A percentile compares a stretch with the other conserved stretches of the same genome.
Evolutionary conservation across 1,140 invertebrate species (phyloP).

Genomic region (Hestina assimilis): DNA sequence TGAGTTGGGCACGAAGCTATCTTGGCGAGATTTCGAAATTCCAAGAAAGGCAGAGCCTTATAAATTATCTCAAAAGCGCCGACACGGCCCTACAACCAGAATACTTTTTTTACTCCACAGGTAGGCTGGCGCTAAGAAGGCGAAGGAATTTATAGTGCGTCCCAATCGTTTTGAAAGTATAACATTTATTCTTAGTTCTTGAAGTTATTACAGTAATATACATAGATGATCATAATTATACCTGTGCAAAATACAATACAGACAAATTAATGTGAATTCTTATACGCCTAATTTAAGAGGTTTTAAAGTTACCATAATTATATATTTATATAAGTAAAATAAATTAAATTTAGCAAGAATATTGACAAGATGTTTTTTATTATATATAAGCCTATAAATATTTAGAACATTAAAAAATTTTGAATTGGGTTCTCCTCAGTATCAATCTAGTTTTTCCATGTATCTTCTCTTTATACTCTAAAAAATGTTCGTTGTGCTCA

Average conservation of each 20-base stretch:
- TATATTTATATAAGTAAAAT: too few relatives aligned
- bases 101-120: conserved; percentile 75
- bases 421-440: too few relatives aligned
- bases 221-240: too few relatives aligned
- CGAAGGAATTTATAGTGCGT: conserved; percentile 64
- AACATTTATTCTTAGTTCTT: conserved; percentile 2
- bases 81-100: conserved; percentile 71
- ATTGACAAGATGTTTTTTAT: too few relatives aligned
- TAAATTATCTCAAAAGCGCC: conserved; percentile 78
- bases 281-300: too few relatives aligned
- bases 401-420: too few relatives aligned
- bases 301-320: too few relatives aligned
- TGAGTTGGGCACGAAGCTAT: conserved; percentile 55
- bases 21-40: conserved; percentile 75
- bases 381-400: too few relatives aligned
- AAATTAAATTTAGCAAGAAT: too few relatives aligned
- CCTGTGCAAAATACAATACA: too few relatives aligned
- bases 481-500: conserved; percentile 64
- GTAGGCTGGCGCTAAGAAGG: conserved; percentile 76
- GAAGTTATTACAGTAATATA: neutral
- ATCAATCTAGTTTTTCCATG: conserved; percentile 9
- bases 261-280: too few relatives aligned
- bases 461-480: conserved; percentile 26
- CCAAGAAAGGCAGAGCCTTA: conserved; percentile 75
- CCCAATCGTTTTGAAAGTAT: conserved; percentile 36